Percentiles rank a stretch among this genome's conserved stretches.
phyloP scores from a whole-genome alignment of 2,888 invertebrate genomes.

The Epistrophe eligans region DNA sequence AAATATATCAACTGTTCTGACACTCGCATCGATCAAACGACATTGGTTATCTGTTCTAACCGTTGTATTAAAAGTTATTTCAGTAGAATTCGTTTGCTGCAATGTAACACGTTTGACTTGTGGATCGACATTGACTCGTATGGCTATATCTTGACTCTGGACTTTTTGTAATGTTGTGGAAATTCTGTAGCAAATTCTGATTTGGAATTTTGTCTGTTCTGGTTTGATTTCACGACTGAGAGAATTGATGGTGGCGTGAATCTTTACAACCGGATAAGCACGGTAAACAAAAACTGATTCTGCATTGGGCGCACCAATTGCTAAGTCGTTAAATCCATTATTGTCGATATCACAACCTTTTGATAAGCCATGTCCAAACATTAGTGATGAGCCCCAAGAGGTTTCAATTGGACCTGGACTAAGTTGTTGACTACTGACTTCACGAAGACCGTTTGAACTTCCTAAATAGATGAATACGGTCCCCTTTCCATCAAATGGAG shows the following conservation, averaged over 20 bases:
- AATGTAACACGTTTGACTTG: constrained; percentile 80
- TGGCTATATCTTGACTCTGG: constrained; percentile 79
- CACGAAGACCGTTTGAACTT: constrained; percentile 81
- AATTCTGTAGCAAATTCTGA: constrained; percentile 81
- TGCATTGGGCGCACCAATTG: constrained; percentile 84
- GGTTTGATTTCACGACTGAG: constrained; percentile 81
- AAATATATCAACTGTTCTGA: constrained; percentile 79
- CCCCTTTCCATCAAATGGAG: constrained; percentile 87
- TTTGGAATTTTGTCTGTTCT: constrained; percentile 81
- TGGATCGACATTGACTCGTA: constrained; percentile 80
- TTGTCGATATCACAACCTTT: constrained; percentile 84
- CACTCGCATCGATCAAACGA: constrained; percentile 79
- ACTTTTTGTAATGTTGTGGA: constrained; percentile 78
- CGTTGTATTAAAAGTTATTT: constrained; percentile 79
- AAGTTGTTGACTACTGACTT: constrained; percentile 83
- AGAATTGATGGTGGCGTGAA: constrained; percentile 81
- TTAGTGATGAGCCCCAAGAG: constrained; percentile 80
- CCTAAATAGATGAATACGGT: constrained; percentile 87
- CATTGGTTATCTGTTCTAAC: constrained; percentile 80
- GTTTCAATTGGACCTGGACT: constrained; percentile 77
- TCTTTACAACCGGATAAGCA: constrained; percentile 83
- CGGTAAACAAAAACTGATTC: constrained; percentile 83
- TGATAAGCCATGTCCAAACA: constrained; percentile 83
- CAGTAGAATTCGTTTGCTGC: constrained; percentile 78
- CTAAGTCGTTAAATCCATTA: constrained; percentile 83